Evolutionary conservation across 2,113 vertebrate species (phyloP).

Genomic region (Rhipidura dahli): DNA sequence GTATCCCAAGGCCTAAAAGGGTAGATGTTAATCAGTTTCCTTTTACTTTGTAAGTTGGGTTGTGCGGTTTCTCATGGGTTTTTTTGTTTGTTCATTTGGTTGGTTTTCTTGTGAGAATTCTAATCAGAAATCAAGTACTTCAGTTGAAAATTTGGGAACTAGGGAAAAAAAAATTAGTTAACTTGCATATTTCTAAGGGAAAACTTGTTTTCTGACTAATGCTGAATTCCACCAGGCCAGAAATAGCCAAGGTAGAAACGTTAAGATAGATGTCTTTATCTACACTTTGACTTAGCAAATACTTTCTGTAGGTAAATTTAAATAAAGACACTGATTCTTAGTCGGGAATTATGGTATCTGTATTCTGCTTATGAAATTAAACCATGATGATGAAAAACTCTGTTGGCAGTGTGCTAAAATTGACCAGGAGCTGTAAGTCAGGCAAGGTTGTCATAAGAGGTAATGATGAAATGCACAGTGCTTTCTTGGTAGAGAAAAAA

Average conservation of each 20-base stretch:
- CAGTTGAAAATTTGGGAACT: background rate
- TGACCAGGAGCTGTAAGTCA: background rate
- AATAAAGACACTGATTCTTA: background rate
- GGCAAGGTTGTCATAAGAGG: background rate
- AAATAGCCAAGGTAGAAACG: background rate
- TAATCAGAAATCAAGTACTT: background rate
- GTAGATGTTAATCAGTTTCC: background rate
- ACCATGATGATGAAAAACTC: background rate
- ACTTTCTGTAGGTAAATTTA: background rate
- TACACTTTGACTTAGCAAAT: background rate
- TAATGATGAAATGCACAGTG: background rate
- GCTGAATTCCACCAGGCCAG: background rate
- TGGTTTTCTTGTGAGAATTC: background rate
- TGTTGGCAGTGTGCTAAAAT: background rate
- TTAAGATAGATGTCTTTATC: background rate
- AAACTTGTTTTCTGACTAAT: background rate
- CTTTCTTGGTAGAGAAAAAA: background rate
- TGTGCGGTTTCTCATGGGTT: accelerated
- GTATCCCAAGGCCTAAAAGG: background rate
- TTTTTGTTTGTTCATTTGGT: background rate
- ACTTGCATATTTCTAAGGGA: background rate
- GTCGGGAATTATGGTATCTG: background rate
- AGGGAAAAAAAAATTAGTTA: background rate
- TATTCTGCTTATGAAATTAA: background rate
- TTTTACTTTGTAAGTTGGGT: background rate